These are phyloP conservation scores for Thera britannica DNA, from an alignment of 2,888 invertebrate species.

Conservation along the genomic window DNA sequence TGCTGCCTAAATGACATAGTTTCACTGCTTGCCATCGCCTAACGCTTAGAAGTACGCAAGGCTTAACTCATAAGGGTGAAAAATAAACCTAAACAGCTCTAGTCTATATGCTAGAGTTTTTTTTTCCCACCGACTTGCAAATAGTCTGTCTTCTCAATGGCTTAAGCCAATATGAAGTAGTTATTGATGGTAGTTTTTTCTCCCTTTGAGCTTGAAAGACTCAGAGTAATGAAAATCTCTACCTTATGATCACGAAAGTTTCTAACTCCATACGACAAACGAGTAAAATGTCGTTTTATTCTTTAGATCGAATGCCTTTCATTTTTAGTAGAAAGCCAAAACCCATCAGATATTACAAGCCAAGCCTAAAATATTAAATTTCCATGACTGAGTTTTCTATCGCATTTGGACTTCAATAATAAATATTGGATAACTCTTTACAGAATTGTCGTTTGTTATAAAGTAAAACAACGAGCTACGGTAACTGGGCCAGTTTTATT, in stretches of 20 bases:
- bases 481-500: not conserved
- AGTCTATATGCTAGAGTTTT: no score
- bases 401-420: conserved; percentile 20
- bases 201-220: no score
- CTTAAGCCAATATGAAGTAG: no score
- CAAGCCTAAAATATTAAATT: conserved; percentile 34
- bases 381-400: conserved; percentile 32
- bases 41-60: no score
- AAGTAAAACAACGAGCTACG: not conserved
- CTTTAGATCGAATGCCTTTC: conserved; percentile 43
- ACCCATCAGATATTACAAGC: conserved; percentile 25
- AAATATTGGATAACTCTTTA: conserved; percentile 8
- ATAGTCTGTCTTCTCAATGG: no score
- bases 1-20: no score
- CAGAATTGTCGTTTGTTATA: conserved; percentile 5
- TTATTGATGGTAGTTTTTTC: no score
- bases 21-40: no score
- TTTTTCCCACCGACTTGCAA: no score
- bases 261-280: conserved; percentile 39
- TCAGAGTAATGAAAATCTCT: no score
- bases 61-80: no score
- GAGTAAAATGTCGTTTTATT: conserved; percentile 59
- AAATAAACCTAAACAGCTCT: no score
- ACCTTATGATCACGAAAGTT: conserved; percentile 8
- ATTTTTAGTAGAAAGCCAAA: conserved; percentile 40